Evolutionary conservation across 2,113 vertebrate genomes (phyloP).

Genomic region (Alectura lathami): DNA sequence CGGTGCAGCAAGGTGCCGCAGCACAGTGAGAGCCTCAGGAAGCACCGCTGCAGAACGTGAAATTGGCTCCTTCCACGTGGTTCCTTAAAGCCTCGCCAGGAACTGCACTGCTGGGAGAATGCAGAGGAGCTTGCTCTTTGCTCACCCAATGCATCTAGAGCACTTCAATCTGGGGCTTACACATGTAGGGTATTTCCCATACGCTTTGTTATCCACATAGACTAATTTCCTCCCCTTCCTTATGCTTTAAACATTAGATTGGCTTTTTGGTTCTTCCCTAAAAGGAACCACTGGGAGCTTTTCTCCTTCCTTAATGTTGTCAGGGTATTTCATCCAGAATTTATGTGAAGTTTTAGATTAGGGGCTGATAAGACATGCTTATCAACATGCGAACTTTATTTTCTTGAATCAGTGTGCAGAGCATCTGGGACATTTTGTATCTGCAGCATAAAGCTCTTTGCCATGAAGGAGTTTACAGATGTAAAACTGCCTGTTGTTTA

Average conservation of each 20-base stretch:
- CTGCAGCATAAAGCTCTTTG: neutral
- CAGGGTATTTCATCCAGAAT: neutral
- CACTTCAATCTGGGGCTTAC: neutral
- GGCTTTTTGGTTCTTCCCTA: neutral
- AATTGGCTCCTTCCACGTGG: neutral
- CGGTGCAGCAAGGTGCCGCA: neutral
- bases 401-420: neutral
- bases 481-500: neutral
- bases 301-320: neutral
- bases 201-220: neutral
- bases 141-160: rapidly evolving
- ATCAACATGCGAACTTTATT: neutral
- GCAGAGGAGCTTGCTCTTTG: neutral
- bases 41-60: neutral
- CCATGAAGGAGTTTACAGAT: neutral
- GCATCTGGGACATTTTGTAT: neutral
- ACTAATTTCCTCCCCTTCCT: neutral
- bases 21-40: neutral
- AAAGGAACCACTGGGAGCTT: neutral
- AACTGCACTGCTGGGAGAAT: neutral
- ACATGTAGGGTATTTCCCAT: neutral
- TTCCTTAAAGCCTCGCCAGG: neutral
- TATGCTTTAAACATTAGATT: neutral
- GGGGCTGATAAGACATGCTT: neutral
- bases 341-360: neutral